A percentile compares a stretch with the other conserved stretches of the same genome.
Evolutionary conservation across 2,113 vertebrate genomes (phyloP).

Genomic region (Brachirus orientalis): DNA sequence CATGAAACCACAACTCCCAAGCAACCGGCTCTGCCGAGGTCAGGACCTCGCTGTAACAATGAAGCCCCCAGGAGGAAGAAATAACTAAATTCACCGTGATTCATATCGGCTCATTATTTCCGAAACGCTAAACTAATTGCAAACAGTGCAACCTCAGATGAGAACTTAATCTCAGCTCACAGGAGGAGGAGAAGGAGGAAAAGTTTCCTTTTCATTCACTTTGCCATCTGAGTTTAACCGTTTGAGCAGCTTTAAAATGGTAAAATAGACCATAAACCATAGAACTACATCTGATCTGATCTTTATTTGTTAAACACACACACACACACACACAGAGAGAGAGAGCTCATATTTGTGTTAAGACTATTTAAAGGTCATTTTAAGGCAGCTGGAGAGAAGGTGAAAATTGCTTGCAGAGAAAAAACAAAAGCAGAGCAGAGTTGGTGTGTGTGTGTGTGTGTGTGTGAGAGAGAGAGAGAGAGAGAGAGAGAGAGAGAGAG

Average conservation of each 20-base stretch:
- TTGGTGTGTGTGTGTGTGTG: not conserved
- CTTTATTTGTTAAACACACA: constrained; percentile 37
- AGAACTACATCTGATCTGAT: constrained; percentile 9
- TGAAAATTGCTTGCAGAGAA: constrained; percentile 38
- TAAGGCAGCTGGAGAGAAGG: constrained; percentile 32
- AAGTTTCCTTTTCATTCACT: not conserved
- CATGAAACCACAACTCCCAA: constrained; percentile 31
- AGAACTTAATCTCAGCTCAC: not conserved
- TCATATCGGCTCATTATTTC: constrained; percentile 19
- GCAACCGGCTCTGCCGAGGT: constrained; percentile 14
- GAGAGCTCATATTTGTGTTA: not conserved
- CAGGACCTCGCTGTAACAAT: constrained; percentile 40
- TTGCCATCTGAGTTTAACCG: not conserved
- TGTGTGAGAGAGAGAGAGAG: too few relatives aligned
- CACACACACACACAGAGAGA: not conserved
- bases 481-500: too few relatives aligned
- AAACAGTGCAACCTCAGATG: not conserved
- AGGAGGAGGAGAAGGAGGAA: not conserved
- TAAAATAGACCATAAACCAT: constrained; percentile 3
- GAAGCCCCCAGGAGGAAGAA: constrained; percentile 1
- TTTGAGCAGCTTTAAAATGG: not conserved
- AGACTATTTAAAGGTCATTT: constrained; percentile 20
- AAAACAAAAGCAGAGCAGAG: not conserved
- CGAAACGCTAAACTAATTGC: constrained; percentile 15
- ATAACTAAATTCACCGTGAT: constrained; percentile 1